Evolutionary conservation across 2,797 vertebrate species (phyloP).

Genomic region (Anolis apletophallus): DNA sequence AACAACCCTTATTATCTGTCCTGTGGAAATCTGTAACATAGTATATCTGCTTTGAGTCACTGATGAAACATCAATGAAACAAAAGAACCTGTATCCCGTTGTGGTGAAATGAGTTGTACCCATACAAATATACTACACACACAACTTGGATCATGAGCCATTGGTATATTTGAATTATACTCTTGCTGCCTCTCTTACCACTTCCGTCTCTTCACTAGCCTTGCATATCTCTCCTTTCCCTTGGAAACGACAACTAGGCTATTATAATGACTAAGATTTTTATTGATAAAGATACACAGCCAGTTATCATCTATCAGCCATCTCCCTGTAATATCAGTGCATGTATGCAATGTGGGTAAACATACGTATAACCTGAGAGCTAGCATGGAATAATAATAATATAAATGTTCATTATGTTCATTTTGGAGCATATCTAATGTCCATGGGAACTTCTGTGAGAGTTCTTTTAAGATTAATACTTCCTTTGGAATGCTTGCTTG

Average conservation of each 20-base stretch:
- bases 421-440: not conserved
- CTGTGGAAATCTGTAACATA: not conserved
- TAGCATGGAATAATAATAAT: no score
- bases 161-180: not conserved
- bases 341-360: not conserved
- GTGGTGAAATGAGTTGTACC: no score
- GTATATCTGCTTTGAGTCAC: not conserved
- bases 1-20: not conserved
- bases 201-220: not conserved
- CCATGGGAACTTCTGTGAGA: not conserved
- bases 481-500: slow-evolving; percentile 8
- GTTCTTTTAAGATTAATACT: not conserved
- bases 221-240: not conserved
- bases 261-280: not conserved
- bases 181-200: not conserved
- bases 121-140: no score
- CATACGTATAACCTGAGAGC: no score
- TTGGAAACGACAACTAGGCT: not conserved
- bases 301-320: not conserved
- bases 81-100: no score
- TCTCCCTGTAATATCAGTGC: not conserved
- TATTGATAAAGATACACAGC: not conserved
- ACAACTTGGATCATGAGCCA: no score
- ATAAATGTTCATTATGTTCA: not conserved
- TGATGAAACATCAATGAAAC: no score